Percentiles rank a stretch among this genome's conserved stretches.
Conservation (phyloP, 2,797 vertebrate genomes). For the Champsocephalus gunnari region DNA sequence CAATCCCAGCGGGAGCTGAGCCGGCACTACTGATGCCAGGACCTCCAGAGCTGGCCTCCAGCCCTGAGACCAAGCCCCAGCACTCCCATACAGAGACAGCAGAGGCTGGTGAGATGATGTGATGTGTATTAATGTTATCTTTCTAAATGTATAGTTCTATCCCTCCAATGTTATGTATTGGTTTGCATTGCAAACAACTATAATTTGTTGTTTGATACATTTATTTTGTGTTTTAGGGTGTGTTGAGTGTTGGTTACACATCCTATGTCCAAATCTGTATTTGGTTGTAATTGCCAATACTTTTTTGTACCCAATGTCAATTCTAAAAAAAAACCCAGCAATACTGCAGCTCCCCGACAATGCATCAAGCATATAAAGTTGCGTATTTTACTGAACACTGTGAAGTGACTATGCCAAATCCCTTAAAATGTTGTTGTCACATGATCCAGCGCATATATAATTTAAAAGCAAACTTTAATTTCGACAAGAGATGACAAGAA, state of each 20-base stretch:
- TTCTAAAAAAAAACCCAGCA: background rate
- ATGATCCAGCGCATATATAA: too few relatives aligned
- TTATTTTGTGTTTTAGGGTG: background rate
- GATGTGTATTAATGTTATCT: slow-evolving; percentile 39
- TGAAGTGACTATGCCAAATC: slow-evolving; percentile 1
- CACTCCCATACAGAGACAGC: slow-evolving; percentile 45
- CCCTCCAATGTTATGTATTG: background rate
- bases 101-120: slow-evolving; percentile 33
- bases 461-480: too few relatives aligned
- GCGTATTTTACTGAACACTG: background rate
- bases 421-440: background rate
- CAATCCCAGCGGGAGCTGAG: slow-evolving; percentile 75
- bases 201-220: background rate
- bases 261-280: background rate
- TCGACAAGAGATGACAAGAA: background rate
- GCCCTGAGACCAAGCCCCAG: slow-evolving; percentile 38
- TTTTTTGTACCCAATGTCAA: background rate
- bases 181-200: background rate
- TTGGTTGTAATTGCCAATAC: background rate
- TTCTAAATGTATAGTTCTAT: background rate
- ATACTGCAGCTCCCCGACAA: background rate
- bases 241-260: background rate
- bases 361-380: background rate
- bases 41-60: slow-evolving; percentile 43
- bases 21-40: slow-evolving; percentile 67